Evolutionary conservation across 2,888 invertebrate species (phyloP).

Genomic region (Leptinotarsa rubiginosa): DNA sequence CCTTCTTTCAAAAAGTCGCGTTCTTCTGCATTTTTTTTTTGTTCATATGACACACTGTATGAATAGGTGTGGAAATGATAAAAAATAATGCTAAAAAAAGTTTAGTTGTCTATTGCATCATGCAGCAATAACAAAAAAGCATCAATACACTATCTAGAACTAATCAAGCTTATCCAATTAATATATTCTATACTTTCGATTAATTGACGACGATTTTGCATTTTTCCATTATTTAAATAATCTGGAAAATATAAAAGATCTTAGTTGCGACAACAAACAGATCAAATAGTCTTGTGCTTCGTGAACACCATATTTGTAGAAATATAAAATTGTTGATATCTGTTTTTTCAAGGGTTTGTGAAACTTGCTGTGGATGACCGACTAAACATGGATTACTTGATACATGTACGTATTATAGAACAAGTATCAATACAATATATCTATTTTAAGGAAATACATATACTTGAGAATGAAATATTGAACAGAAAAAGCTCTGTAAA

Average conservation of each 20-base stretch:
- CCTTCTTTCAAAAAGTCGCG: too few relatives aligned
- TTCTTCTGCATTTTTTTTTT: too few relatives aligned
- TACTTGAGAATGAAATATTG: neutral
- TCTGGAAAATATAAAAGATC: constrained; percentile 10
- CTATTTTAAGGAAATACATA: neutral
- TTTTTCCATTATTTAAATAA: constrained; percentile 10
- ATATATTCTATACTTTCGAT: neutral
- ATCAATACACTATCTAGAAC: neutral
- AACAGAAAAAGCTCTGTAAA: too few relatives aligned
- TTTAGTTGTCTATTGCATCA: neutral
- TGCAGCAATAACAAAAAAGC: neutral
- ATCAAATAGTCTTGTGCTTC: neutral
- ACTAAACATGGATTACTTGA: neutral
- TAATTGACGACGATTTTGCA: constrained; percentile 16
- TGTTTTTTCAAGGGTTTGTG: neutral
- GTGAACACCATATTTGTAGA: neutral
- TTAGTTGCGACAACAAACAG: neutral
- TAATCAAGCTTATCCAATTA: constrained; percentile 5
- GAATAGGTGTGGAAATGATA: neutral
- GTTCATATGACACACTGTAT: too few relatives aligned
- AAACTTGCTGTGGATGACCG: neutral
- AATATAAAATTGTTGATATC: neutral
- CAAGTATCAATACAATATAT: neutral
- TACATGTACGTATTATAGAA: neutral
- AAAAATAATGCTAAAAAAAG: neutral